Percentiles rank a stretch among this genome's conserved stretches.
Evolutionary conservation across 2,888 invertebrate genomes (phyloP).

Genomic region (Hetaerina titia): DNA sequence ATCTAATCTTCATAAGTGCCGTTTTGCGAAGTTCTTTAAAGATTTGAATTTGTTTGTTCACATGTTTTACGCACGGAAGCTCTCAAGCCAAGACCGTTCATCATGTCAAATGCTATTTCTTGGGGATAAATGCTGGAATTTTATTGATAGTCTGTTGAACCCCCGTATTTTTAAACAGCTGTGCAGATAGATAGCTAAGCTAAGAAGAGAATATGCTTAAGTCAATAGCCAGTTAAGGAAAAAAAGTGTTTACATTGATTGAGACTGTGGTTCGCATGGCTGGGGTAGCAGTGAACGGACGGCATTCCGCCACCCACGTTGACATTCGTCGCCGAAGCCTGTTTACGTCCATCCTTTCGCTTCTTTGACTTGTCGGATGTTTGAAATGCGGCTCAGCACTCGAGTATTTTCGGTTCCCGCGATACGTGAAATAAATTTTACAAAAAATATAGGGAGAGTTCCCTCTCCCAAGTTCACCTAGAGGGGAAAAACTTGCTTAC

Average conservation of each 20-base stretch:
- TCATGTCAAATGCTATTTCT: neutral
- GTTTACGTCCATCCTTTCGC: neutral
- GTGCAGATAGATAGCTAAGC: neutral
- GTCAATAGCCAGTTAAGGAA: neutral
- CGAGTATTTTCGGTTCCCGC: neutral
- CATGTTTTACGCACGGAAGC: too few relatives aligned
- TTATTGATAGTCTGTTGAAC: neutral
- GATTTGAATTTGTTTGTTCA: too few relatives aligned
- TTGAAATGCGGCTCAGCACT: neutral
- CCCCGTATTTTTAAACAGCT: neutral
- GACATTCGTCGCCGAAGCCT: neutral
- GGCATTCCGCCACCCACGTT: constrained; percentile 24
- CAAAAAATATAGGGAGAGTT: neutral
- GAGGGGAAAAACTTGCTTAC: neutral
- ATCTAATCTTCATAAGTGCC: too few relatives aligned
- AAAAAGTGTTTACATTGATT: neutral
- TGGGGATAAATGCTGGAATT: neutral
- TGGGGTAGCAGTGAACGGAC: neutral
- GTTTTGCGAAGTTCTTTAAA: too few relatives aligned
- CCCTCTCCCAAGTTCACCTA: neutral
- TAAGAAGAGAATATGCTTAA: neutral
- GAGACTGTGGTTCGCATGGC: neutral
- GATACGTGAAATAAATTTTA: neutral
- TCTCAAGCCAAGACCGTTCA: neutral
- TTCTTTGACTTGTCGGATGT: neutral